phyloP scores from a whole-genome alignment of 2,797 vertebrate genomes.

The Lepus townsendii region DNA sequence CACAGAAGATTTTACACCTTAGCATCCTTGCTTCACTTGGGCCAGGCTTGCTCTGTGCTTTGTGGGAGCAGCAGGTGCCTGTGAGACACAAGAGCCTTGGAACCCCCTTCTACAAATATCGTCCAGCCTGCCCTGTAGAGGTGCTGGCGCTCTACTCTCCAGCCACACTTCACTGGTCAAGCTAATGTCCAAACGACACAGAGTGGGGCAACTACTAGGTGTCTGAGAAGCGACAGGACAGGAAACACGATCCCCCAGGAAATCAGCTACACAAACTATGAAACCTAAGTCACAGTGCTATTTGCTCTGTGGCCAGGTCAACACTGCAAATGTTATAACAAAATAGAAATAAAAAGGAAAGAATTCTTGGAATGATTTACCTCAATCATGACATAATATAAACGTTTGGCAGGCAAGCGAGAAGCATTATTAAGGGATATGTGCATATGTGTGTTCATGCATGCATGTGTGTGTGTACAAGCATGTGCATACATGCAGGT shows the following conservation, averaged over 20 bases:
- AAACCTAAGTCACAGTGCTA: not conserved
- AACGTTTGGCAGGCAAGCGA: not conserved
- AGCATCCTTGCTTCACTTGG: not conserved
- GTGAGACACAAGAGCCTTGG: fast-evolving
- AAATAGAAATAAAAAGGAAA: not conserved
- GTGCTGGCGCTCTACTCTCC: not conserved
- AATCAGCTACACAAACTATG: not conserved
- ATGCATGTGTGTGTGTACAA: fast-evolving
- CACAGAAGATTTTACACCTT: not conserved
- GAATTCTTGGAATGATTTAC: not conserved
- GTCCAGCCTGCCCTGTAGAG: no score
- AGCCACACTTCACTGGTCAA: not conserved
- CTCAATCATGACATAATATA: not conserved
- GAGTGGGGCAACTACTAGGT: not conserved
- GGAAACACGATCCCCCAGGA: not conserved
- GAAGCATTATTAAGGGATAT: no score
- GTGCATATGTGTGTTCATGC: no score
- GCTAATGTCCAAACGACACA: not conserved
- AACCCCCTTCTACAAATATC: fast-evolving
- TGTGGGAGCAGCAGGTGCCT: not conserved
- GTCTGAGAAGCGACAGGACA: not conserved
- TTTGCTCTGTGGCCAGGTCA: not conserved
- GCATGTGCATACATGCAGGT: not conserved
- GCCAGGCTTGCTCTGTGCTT: not conserved
- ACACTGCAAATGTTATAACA: not conserved